Evolutionary conservation across 92 coral and sea anemone species (phyloP), one percentile per base, ranked within the genome.

Genomic region (Metridium senile): DNA sequence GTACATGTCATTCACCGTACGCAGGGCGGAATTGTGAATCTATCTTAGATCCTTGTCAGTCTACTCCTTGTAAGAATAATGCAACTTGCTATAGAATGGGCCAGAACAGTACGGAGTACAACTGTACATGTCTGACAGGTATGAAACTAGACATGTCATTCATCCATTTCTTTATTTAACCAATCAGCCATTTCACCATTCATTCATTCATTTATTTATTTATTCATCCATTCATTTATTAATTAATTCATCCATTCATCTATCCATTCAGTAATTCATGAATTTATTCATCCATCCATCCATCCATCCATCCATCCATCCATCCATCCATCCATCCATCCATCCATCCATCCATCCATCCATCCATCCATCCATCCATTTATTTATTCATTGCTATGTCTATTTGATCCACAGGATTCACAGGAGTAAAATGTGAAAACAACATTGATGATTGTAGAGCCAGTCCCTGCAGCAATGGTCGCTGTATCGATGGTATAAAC

Each of bases 21-120:
- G 76, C 93, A n/a, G 99, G 99, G 18, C 59, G 91, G 54, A 90
- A 95, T 86, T 95, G 99, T 77, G 79, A 69, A 19, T n/a, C 25
- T 10, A 26, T 47, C 39, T 62, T 75, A 20, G 57, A 74, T 34
- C 93, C 98, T 20, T 94, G 98, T 83, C 82, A 80, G 1, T 87
- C 81, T 21, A 49, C 67, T 0, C 97, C 93, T 17, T 94, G 98
- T 77, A 9, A 22, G 26, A 86, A 94, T 45, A 79, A 82, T 70
- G 98, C 93, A 63, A 92, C 91, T 1, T 93, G 98, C 33, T 29
- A 54, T 33, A 70, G 58, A 52, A 57, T 17, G 29, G 58, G 71
- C 43, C 53, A 72, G 23, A 74, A 26, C 0, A 66, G 35, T 54
- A 68, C 63, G 64, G 82, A 82, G 34, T 93, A 84, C 33, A 58